Base-by-base conservation (phyloP, 2,888 invertebrate species). In the Acleris sparsana region DNA sequence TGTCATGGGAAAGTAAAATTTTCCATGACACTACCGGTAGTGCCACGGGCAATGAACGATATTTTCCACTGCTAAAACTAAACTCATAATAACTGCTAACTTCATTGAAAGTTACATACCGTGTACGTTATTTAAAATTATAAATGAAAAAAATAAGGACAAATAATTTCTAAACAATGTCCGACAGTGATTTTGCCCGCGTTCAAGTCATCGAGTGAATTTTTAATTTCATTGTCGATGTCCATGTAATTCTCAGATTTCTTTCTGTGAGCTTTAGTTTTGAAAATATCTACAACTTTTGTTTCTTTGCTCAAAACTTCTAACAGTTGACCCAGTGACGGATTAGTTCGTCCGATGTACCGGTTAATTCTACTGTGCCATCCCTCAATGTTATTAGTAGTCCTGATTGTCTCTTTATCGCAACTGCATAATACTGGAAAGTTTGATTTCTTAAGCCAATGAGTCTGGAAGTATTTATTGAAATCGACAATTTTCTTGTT, bases 231-330 rank as follows among this genome's bases (percentile, higher is more conserved):
- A 46, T 57, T 22, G 46, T 46, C 57, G 57, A 57, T 57, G 25
- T 57, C 57, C n/a, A 25, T 57, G 57, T 57, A 46, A 11, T 57
- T 57, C 46, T 57, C 46, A 17, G 57, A 13, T 57, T 46, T 57
- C 25, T 57, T 57, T 25, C n/a, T 57, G 46, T 46, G 57, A 43
- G 46, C 57, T 57, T 57, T 57, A 57, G 25, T 57, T 57, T 57
- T 46, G n/a, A 46, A 57, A 46, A 44, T 22, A 9, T 46, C 57
- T 22, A 46, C 46, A 43, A 57, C 46, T 57, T 57, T 57, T 46
- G 46, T 52, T 25, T 52, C 29, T 25, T 52, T 52, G 52, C 52
- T 52, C 52, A 29, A 29, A 25, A 29, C 52, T 52, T 52, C 25
- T 25, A 52, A 52, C 7, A 17, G 29, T 29, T 52, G 25, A 22